These are phyloP conservation scores for Penelope pileata DNA, from an alignment of 2,113 vertebrate genomes.

Conservation along the genomic window DNA sequence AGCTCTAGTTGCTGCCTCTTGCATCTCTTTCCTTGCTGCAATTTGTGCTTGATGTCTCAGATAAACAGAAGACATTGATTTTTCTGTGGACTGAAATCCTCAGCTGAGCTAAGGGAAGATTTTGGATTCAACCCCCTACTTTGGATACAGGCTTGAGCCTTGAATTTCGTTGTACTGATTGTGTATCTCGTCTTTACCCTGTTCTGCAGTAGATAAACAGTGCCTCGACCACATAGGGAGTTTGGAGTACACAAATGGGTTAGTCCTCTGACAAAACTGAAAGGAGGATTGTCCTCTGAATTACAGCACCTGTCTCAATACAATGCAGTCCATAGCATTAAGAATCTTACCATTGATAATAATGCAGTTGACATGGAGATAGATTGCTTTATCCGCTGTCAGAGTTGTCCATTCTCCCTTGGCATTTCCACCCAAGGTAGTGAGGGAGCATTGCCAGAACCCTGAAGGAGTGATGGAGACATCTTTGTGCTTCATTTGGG, in stretches of 20 bases:
- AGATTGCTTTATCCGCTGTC: not conserved
- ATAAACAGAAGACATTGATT: not conserved
- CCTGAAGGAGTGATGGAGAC: not conserved
- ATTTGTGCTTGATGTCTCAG: not conserved
- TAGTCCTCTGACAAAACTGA: not conserved
- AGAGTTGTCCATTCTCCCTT: not conserved
- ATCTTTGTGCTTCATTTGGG: not conserved
- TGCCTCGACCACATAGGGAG: not conserved
- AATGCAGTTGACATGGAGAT: not conserved
- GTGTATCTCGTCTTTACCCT: not conserved
- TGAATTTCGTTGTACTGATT: not conserved
- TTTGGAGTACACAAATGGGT: not conserved
- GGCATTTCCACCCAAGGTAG: not conserved
- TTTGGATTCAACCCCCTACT: not conserved
- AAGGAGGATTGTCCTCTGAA: not conserved
- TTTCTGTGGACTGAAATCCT: not conserved
- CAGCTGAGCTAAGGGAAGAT: not conserved
- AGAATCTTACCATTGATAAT: not conserved
- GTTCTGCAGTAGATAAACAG: not conserved
- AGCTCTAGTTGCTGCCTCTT: not conserved
- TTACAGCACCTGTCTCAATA: not conserved
- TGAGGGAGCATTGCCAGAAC: not conserved
- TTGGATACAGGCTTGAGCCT: not conserved
- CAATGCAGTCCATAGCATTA: not conserved
- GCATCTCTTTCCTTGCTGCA: too few species aligned